Conservation (phyloP, 92 coral and sea anemone species). For the Phenganax subtilis region DNA sequence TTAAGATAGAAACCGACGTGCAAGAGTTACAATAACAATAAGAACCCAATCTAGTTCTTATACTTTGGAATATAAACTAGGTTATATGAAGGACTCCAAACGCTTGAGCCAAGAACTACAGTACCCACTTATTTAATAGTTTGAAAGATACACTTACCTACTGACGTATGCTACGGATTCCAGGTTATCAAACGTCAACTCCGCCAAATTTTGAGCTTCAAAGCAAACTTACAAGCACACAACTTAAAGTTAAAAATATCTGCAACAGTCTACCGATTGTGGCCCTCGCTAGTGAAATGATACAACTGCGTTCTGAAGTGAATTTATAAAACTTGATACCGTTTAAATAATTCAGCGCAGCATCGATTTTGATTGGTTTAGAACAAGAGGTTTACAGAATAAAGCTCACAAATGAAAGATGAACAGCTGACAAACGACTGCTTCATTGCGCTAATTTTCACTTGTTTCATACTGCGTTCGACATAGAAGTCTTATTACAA, state of each 20-base stretch:
- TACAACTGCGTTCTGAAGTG: background rate
- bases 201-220: background rate
- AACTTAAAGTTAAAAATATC: background rate
- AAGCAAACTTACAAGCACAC: too few relatives aligned
- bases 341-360: conserved; percentile 16
- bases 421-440: conserved; percentile 17
- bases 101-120: too few relatives aligned
- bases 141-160: background rate
- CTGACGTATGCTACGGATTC: background rate
- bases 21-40: too few relatives aligned
- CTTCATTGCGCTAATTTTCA: background rate
- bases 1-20: too few relatives aligned
- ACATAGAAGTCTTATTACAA: background rate
- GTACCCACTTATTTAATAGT: background rate
- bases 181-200: background rate
- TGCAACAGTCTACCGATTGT: background rate
- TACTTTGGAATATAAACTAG: too few relatives aligned
- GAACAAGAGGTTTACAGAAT: conserved; percentile 9
- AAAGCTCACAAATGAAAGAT: conserved; percentile 17
- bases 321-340: conserved; percentile 19
- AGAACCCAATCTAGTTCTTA: too few relatives aligned
- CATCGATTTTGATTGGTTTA: conserved; percentile 29
- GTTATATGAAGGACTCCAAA: too few relatives aligned
- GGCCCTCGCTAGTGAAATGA: background rate
- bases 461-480: background rate